Conservation (phyloP, 1,140 invertebrate genomes). For the Bicyclus anynana region DNA sequence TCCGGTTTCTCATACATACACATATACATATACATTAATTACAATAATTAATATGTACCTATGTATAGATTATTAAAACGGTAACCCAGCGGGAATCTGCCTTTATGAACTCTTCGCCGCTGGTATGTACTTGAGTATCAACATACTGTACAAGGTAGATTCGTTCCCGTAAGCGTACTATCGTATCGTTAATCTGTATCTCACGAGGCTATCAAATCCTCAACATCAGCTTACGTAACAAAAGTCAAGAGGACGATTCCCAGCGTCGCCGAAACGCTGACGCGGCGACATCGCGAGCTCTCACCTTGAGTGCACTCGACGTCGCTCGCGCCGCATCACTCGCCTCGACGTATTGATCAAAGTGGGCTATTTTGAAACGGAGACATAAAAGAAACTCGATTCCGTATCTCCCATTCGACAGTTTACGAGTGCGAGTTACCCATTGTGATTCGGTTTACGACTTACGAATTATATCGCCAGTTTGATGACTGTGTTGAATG, state of each 20-base stretch:
- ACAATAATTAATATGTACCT: no score
- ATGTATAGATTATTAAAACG: no score
- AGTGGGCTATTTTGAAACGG: constrained; percentile 17
- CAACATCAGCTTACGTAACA: constrained; percentile 11
- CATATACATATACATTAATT: no score
- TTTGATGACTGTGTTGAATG: no score
- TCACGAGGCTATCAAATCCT: constrained; percentile 5
- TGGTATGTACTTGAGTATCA: no score
- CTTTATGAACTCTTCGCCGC: no score
- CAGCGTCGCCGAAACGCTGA: constrained; percentile 11
- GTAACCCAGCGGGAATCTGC: no score
- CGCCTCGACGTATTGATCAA: constrained; percentile 15
- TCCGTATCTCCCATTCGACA: not conserved
- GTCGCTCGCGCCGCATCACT: constrained; percentile 8
- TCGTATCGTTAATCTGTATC: constrained; percentile 1
- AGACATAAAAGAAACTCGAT: constrained; percentile 6
- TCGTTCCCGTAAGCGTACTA: no score
- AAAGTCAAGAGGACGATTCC: constrained; percentile 3
- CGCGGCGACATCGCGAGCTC: constrained; percentile 8
- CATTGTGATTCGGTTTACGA: not conserved
- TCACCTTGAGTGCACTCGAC: constrained; percentile 6
- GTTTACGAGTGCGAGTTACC: not conserved
- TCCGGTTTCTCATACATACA: no score
- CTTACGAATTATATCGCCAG: no score
- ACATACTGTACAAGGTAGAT: no score